Base-by-base conservation (phyloP, 2,113 vertebrate genomes). In the Serinus canaria region DNA sequence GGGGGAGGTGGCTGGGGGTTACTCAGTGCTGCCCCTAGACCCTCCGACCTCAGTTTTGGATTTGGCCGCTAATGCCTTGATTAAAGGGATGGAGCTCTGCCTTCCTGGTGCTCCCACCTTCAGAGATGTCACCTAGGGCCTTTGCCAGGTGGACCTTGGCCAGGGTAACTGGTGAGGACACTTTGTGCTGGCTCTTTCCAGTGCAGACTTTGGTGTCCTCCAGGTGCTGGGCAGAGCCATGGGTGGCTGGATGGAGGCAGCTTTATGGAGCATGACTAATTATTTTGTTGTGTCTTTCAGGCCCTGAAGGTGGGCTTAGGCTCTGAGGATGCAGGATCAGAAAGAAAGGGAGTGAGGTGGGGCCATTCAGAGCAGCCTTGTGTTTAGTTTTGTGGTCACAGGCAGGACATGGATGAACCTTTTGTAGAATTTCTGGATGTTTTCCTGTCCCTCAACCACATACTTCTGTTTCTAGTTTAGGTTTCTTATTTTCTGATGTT, bases 251-350 rank as follows among this genome's bases (percentile, higher is more conserved):
- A 64, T 37, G 58, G 41, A 94, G 68, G 68, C 75, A 7, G 53
- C 74, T 97, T 95, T 96, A 94, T 27, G 72, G 86, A 97, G 81
- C 62, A 18, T 47, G 41, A 30, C 89, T 87, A 95, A 97, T 96
- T 83, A 46, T 83, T 97, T 97, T 1, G 15, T 92, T 88, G 92
- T 22, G 83, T 90, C 81, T 95, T 90, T 96, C 94, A 95, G 93
- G 84, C 95, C 95, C 64, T 8, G 31, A 56, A 66, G 83, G 66
- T 91, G 76, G 69, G 90, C 73, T 96, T 31, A 23, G 44, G 20
- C 60, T 84, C 56, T 60, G 56, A 68, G 63, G 56, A 68, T 0
- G 2, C 1, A 2, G 59, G 10, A 30, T 46, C 5, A 0, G 15
- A 78, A 78, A n/a, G 52, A 44, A 72, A 75, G 13, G 13, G 35